phyloP scores from a whole-genome alignment of 2,888 invertebrate genomes.

The Leptopilina drosophilae region DNA sequence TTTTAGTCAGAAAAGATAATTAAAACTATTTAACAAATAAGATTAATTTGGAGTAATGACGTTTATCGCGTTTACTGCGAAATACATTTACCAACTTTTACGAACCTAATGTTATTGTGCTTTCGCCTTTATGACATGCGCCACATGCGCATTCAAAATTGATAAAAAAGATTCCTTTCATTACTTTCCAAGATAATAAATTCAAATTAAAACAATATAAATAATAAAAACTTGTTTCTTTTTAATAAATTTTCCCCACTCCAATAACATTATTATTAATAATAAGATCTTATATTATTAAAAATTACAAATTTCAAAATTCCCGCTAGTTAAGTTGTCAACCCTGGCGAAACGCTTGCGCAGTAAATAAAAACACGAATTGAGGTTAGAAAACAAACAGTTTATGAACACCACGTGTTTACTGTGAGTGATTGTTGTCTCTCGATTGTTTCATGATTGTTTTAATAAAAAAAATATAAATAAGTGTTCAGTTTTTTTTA shows the following conservation, averaged over 20 bases:
- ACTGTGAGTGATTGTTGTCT: background rate
- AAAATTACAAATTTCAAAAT: too few relatives aligned
- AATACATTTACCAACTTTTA: too few relatives aligned
- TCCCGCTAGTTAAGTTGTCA: too few relatives aligned
- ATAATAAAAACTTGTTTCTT: too few relatives aligned
- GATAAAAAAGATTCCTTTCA: background rate
- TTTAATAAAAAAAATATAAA: background rate
- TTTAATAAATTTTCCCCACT: too few relatives aligned
- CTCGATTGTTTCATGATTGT: background rate
- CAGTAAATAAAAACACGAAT: background rate
- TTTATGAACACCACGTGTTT: background rate
- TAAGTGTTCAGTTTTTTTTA: background rate
- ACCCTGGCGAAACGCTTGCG: too few relatives aligned
- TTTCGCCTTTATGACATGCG: too few relatives aligned
- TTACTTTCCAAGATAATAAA: background rate
- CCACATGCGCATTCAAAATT: background rate
- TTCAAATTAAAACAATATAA: too few relatives aligned
- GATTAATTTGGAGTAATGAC: background rate
- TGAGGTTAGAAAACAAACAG: slow-evolving; percentile 6
- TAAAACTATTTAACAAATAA: background rate
- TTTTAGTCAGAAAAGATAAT: background rate
- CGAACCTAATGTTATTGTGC: too few relatives aligned
- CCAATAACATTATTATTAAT: too few relatives aligned
- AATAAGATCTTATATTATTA: too few relatives aligned
- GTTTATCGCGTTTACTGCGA: background rate